phyloP scores from a whole-genome alignment of 2,113 vertebrate species.

The Motacilla alba region DNA sequence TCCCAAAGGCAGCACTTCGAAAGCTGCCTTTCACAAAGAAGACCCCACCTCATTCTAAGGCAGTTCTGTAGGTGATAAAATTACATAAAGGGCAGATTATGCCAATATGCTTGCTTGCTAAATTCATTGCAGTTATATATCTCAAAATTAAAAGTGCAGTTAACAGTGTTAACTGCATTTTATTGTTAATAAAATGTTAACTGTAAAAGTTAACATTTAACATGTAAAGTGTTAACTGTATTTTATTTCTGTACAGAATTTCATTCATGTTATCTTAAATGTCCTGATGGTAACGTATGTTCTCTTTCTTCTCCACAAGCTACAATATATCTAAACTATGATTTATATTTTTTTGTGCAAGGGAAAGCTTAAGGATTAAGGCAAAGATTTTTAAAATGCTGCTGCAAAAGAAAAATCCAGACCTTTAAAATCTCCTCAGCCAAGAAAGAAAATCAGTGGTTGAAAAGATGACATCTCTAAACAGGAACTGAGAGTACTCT shows the following conservation, averaged over 20 bases:
- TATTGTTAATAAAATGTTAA: no score
- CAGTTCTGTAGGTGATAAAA: neutral
- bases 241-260: neutral
- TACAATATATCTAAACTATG: neutral
- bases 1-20: no score
- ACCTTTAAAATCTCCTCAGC: neutral
- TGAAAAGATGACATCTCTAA: neutral
- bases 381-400: neutral
- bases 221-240: neutral
- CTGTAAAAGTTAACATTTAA: no score
- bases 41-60: neutral
- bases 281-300: neutral
- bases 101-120: neutral
- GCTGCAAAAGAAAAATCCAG: neutral
- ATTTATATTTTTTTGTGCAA: neutral
- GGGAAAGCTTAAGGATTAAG: neutral
- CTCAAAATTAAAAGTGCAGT: neutral
- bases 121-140: neutral
- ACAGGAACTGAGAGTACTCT: neutral
- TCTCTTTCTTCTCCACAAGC: neutral
- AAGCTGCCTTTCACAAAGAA: neutral
- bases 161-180: no score
- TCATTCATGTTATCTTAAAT: neutral
- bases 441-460: neutral
- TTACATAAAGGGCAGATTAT: neutral